Conservation (phyloP, 1,140 invertebrate species). For the Zelostemma sp. region DNA sequence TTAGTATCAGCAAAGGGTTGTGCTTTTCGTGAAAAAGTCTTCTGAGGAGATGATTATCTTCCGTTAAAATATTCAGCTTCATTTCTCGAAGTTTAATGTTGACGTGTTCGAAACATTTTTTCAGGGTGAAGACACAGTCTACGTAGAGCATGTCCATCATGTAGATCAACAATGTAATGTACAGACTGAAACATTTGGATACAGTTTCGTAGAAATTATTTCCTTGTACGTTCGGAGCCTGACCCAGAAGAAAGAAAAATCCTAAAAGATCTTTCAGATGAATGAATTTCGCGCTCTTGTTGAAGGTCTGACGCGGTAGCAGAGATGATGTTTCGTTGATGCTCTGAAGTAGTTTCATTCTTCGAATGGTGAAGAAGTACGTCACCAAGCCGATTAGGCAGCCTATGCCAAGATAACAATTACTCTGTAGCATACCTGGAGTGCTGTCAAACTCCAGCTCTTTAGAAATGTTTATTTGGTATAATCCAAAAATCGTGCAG, state of each 20-base stretch:
- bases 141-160: conserved; percentile 56
- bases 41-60: conserved; percentile 50
- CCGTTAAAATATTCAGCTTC: conserved; percentile 26
- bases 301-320: conserved; percentile 41
- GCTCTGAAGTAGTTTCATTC: conserved; percentile 36
- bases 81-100: conserved; percentile 46
- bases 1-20: conserved; percentile 53
- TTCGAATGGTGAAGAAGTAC: background rate
- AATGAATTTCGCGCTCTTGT: conserved; percentile 39
- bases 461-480: conserved; percentile 41
- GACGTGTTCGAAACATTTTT: conserved; percentile 52
- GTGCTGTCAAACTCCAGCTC: conserved; percentile 4
- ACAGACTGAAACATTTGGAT: conserved; percentile 28
- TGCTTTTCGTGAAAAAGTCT: conserved; percentile 47
- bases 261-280: conserved; percentile 56
- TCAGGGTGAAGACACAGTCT: conserved; percentile 53
- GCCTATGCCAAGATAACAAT: conserved; percentile 46
- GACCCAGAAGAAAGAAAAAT: conserved; percentile 38
- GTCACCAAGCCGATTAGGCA: conserved; percentile 23
- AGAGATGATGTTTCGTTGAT: conserved; percentile 30
- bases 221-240: conserved; percentile 27
- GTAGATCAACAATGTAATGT: conserved; percentile 43
- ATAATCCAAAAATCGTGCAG: conserved; percentile 15
- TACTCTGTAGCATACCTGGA: conserved; percentile 42
- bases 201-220: background rate